phyloP scores from a whole-genome alignment of 2,888 invertebrate species.

The Archips crataeganus region DNA sequence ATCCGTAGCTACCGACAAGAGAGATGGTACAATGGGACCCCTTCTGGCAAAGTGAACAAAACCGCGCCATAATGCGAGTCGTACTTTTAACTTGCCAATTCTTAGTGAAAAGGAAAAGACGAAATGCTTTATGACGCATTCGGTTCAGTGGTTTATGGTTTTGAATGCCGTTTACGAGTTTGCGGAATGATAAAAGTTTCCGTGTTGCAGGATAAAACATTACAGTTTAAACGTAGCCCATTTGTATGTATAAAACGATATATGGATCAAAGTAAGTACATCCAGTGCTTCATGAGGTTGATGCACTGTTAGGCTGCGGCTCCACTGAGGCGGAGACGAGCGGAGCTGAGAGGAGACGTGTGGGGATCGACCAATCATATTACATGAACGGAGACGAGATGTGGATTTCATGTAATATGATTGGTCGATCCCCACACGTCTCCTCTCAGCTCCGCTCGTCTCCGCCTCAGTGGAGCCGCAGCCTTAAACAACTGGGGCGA shows the following conservation, averaged over 20 bases:
- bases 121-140: conserved; percentile 28
- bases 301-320: too few species aligned
- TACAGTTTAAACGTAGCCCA: conserved; percentile 8
- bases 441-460: too few species aligned
- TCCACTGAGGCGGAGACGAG: too few species aligned
- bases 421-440: too few species aligned
- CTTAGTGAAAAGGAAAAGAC: conserved; percentile 10
- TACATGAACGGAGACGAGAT: too few species aligned
- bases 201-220: background rate
- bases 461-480: too few species aligned
- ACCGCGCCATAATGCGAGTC: conserved; percentile 48
- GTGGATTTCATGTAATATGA: too few species aligned
- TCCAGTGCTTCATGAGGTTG: conserved; percentile 1
- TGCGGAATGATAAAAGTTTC: conserved; percentile 29
- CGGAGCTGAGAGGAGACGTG: too few species aligned
- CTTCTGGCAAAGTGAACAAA: conserved; percentile 56
- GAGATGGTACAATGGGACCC: conserved; percentile 62
- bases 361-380: too few species aligned
- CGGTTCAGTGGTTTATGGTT: conserved; percentile 30
- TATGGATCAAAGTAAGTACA: conserved; percentile 1
- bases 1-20: conserved; percentile 54
- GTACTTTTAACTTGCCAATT: conserved; percentile 37
- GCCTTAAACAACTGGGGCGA: background rate
- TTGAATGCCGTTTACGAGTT: conserved; percentile 13
- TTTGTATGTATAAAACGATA: conserved; percentile 6